Evolutionary conservation across 1,140 invertebrate species (phyloP).

Genomic region (Ridgeia piscesae): DNA sequence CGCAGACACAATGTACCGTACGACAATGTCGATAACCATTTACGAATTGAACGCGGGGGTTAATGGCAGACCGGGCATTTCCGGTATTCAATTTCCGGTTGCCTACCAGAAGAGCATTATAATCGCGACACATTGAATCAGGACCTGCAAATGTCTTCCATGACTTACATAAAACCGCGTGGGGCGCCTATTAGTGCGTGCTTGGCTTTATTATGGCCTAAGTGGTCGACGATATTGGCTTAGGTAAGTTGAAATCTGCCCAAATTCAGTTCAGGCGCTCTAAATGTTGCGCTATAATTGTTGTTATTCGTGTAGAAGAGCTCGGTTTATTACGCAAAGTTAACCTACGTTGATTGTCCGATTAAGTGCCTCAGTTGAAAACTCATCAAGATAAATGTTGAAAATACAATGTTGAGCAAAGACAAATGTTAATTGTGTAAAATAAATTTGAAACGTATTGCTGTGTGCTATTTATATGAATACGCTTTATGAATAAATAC

Average conservation of each 20-base stretch:
- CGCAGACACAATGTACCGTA: not conserved
- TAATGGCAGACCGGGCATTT: not conserved
- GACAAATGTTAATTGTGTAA: not conserved
- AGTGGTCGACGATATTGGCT: not conserved
- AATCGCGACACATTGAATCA: constrained; percentile 1
- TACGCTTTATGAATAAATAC: too few relatives aligned
- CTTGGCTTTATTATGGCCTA: not conserved
- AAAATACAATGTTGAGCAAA: not conserved
- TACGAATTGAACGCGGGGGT: not conserved
- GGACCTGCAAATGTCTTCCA: not conserved
- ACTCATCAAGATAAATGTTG: too few relatives aligned
- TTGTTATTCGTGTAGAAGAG: not conserved
- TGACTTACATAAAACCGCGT: not conserved
- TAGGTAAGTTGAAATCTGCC: not conserved
- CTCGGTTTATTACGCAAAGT: not conserved
- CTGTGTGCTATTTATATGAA: too few relatives aligned
- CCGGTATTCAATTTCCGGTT: constrained; percentile 4
- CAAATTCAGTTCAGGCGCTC: not conserved
- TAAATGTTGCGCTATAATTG: not conserved
- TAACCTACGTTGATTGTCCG: not conserved
- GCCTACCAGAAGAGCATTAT: not conserved
- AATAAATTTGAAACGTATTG: too few relatives aligned
- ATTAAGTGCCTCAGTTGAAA: not conserved
- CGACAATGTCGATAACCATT: not conserved
- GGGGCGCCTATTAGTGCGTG: not conserved